Evolutionary conservation across 2,888 invertebrate genomes (phyloP), one percentile per base, ranked within the genome.

Genomic region (Scelioninae gen. 2): DNA sequence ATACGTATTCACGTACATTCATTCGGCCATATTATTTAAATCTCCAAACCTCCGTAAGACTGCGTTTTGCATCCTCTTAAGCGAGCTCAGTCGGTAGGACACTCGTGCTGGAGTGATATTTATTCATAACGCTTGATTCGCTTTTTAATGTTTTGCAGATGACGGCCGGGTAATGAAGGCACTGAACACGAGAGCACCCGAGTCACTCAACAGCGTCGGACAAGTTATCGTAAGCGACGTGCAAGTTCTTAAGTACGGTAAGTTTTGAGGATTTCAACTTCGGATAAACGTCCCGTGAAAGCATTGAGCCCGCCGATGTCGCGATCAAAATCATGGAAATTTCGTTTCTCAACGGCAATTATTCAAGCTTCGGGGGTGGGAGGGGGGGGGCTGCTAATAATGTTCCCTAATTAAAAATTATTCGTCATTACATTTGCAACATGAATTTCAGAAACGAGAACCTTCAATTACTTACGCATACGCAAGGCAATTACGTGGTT

Each of bases 151-250:
- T 61, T 67, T 79, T 77, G 41, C 78, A 89, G 97, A 96, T 86
- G 94, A 97, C 85, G 97, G 97, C 2, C 91, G 93, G 85, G 92
- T 98, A 31, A 90, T 97, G 73, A 98, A 98, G 88, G 93, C 94
- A 35, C 92, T 97, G 50, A 96, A 97, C 83, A 92, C 92, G 53
- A 91, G 91, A 16, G 89, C 91, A 31, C 90, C 90, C 67, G 89
- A 90, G 77, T 87, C 87, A 50, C 85, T 86, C 11, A 86, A 81
- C 61, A 86, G 86, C 55, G 80, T 88, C 6, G 86, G 86, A 80
- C 90, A 90, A 46, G 88, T 88, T 28, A 90, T 90, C 76, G 88
- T 90, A 79, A 88, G 88, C 53, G 90, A 89, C 77, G 86, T 87
- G 45, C 89, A 90, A 77, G 85, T 86, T 35, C 81, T 86, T 46